phyloP scores from a whole-genome alignment of 2,888 invertebrate genomes.

The Atethmia centrago region DNA sequence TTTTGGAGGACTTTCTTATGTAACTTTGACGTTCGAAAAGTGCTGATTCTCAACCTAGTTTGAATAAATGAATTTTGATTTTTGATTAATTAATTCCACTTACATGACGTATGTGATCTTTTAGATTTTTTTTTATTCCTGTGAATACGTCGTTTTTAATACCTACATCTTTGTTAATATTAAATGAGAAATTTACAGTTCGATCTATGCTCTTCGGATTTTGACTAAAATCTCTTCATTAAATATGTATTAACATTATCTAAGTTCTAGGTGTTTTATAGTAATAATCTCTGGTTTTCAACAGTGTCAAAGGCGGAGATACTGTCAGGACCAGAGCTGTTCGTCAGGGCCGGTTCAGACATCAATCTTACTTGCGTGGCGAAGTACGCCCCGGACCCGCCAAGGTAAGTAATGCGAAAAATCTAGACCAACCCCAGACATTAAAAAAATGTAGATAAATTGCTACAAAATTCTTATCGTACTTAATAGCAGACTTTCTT shows the following conservation, averaged over 20 bases:
- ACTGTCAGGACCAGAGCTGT: constrained; percentile 95
- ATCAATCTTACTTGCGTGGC: constrained; percentile 97
- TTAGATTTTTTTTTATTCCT: background rate
- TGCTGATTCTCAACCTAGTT: too few species aligned
- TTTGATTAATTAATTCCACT: background rate
- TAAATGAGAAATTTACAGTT: background rate
- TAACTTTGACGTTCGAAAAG: too few species aligned
- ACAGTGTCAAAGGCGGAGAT: constrained; percentile 97
- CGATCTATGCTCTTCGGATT: background rate
- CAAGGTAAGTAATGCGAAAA: constrained; percentile 91
- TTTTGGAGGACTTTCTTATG: too few species aligned
- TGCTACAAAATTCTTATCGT: constrained; percentile 63
- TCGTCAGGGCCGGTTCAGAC: constrained; percentile 97
- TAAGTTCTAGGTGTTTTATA: background rate
- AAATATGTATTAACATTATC: constrained; percentile 3
- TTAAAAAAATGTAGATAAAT: constrained; percentile 70
- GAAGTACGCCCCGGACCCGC: constrained; percentile 95
- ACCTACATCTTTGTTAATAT: background rate
- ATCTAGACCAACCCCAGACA: constrained; percentile 43
- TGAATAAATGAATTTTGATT: too few species aligned
- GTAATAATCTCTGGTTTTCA: constrained; percentile 62
- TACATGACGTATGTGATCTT: background rate
- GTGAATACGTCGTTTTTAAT: background rate
- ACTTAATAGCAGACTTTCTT: constrained; percentile 21
- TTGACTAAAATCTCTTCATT: background rate